These are phyloP conservation scores for Cherax destructor DNA, from an alignment of 1,140 invertebrate genomes.

Conservation along the genomic window DNA sequence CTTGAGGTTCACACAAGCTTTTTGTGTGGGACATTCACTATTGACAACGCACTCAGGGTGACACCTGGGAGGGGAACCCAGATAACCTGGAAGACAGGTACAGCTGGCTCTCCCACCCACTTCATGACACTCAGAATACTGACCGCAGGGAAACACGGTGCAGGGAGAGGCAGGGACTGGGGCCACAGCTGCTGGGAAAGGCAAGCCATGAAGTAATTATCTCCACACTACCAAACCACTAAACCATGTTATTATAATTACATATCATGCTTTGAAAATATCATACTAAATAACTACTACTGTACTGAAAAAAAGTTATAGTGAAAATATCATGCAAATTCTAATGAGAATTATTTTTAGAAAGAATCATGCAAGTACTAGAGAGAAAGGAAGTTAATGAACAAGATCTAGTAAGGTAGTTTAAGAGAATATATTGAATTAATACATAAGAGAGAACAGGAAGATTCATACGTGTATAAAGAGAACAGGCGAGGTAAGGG, in stretches of 20 bases:
- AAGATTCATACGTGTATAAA: constrained; percentile 26
- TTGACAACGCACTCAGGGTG: constrained; percentile 76
- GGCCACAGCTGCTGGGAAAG: constrained; percentile 1
- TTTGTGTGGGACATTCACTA: constrained; percentile 74
- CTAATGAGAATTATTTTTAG: too few species aligned
- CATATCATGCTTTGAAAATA: constrained; percentile 19
- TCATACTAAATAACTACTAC: not conserved
- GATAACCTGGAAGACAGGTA: constrained; percentile 80
- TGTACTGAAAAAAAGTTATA: too few species aligned
- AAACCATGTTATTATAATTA: too few species aligned
- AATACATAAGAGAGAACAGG: not conserved
- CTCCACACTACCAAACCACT: too few species aligned
- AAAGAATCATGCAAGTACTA: not conserved
- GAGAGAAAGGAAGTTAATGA: not conserved
- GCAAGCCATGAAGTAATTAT: not conserved
- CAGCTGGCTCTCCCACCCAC: constrained; percentile 83
- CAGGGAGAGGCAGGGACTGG: constrained; percentile 75
- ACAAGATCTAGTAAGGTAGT: not conserved
- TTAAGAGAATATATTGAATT: not conserved
- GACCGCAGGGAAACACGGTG: constrained; percentile 81
- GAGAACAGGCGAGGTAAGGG: constrained; percentile 81
- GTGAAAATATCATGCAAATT: too few species aligned
- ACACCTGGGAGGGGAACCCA: constrained; percentile 83
- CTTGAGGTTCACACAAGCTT: constrained; percentile 74
- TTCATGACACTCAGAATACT: constrained; percentile 83